Percentiles rank a stretch among this genome's conserved stretches.
These are phyloP conservation scores for Brevipalpus yothersi DNA, from an alignment of 1,140 invertebrate genomes.

Conservation along the genomic window DNA sequence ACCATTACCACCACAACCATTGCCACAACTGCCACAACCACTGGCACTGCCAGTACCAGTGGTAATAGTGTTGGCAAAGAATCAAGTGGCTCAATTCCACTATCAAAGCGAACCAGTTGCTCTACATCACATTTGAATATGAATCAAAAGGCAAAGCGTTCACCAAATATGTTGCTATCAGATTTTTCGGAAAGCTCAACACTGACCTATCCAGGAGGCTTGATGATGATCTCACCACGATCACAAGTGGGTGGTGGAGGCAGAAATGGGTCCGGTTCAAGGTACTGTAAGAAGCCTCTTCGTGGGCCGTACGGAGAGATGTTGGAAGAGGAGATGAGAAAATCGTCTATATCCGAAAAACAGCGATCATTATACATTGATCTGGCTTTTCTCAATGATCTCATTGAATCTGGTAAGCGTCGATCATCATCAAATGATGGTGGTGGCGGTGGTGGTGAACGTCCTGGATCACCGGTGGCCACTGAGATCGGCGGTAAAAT, in stretches of 20 bases:
- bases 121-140: neutral
- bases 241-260: neutral
- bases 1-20: neutral
- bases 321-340: constrained; percentile 55
- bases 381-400: neutral
- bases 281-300: constrained; percentile 39
- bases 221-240: neutral
- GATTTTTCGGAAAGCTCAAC: neutral
- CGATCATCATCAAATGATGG: neutral
- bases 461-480: too few relatives aligned
- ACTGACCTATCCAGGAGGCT: neutral
- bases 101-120: neutral
- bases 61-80: neutral
- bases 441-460: neutral
- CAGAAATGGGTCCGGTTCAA: constrained; percentile 3
- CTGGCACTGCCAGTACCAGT: neutral
- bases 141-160: neutral
- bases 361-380: neutral
- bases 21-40: neutral
- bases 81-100: neutral
- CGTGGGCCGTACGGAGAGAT: constrained; percentile 54
- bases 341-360: constrained; percentile 16
- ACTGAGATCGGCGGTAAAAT: too few relatives aligned
- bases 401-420: neutral
- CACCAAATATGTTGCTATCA: neutral